phyloP scores from a whole-genome alignment of 2,888 invertebrate species.

The Limenitis camilla region DNA sequence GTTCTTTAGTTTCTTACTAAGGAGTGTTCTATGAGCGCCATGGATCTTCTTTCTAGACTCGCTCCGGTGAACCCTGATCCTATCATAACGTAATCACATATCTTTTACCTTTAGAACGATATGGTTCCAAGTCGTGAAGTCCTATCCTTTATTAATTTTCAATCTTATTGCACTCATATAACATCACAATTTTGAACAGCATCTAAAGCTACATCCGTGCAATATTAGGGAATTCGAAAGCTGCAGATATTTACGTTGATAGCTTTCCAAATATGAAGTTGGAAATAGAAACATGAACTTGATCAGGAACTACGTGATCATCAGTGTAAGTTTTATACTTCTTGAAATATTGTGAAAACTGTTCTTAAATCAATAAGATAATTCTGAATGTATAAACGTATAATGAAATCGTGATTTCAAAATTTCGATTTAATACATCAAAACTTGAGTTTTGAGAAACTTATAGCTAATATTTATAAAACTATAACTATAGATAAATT shows the following conservation, averaged over 20 bases:
- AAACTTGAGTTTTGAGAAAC: no score
- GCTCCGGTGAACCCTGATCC: slow-evolving; percentile 68
- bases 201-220: slow-evolving; percentile 34
- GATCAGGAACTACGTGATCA: slow-evolving; percentile 59
- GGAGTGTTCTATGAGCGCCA: slow-evolving; percentile 29
- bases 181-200: slow-evolving; percentile 3
- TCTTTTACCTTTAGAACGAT: slow-evolving; percentile 36
- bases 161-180: slow-evolving; percentile 35
- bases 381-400: no score
- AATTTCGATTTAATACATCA: no score
- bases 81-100: slow-evolving; percentile 73
- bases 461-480: no score
- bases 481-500: neutral
- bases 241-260: slow-evolving; percentile 71
- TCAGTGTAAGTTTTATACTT: slow-evolving; percentile 30
- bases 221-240: slow-evolving; percentile 40
- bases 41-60: slow-evolving; percentile 35
- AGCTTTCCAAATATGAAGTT: slow-evolving; percentile 64
- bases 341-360: no score
- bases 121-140: slow-evolving; percentile 32
- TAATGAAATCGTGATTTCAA: no score
- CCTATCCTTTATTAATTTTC: slow-evolving; percentile 22
- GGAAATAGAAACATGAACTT: slow-evolving; percentile 63
- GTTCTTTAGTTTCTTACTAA: slow-evolving; percentile 56
- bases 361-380: no score